Base-by-base conservation (phyloP, 2,888 invertebrate genomes). In the Synergus japonicus region DNA sequence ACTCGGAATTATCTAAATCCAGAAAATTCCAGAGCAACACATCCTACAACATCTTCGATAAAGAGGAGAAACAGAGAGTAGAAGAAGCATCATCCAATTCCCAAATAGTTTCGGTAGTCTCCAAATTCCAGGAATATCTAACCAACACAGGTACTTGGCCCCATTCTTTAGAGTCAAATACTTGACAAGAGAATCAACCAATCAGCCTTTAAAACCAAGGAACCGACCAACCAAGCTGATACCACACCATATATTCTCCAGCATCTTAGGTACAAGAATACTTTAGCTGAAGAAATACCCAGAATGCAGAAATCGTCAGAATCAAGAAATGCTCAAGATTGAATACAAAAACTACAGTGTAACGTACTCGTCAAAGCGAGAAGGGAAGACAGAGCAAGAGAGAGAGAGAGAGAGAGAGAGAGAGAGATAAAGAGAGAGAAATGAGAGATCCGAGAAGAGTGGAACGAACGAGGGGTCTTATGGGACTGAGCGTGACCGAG, bases 391-490 rank as follows among this genome's bases (percentile, higher is more conserved):
- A 78, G 22, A 78, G 79, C n/a, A n/a, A 43, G 18, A 58, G 29
- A 49, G 78, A 58, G 29, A 49, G 22, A 78, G 79, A 81, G 22
- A 78, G 22, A 78, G 79, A 43, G 18, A 58, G 29, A 49, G 78
- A 58, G 29, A 49, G 22, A 78, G 79, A 43, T 65, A 46, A 22
- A 78, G 79, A 43, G 29, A 49, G 78, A 58, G 29, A 49, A 46
- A 76, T 64, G 73, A 78, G 69, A 78, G 43, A 58, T 65, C 12
- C 77, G 78, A 82, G 79, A 58, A 58, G 77, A 58, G 63, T 41
- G 73, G 64, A 67, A 66, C 22, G 65, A 76, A 67, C 67, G 78
- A 37, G 73, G 54, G 73, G 54, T 37, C 49, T 73, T 54, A 73
- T 73, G 73, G 73, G 73, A 54, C 73, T 54, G 54, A 73, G 54